These are phyloP conservation scores for Catagonus wagneri DNA, from an alignment of 2,113 vertebrate genomes.

Conservation along the genomic window DNA sequence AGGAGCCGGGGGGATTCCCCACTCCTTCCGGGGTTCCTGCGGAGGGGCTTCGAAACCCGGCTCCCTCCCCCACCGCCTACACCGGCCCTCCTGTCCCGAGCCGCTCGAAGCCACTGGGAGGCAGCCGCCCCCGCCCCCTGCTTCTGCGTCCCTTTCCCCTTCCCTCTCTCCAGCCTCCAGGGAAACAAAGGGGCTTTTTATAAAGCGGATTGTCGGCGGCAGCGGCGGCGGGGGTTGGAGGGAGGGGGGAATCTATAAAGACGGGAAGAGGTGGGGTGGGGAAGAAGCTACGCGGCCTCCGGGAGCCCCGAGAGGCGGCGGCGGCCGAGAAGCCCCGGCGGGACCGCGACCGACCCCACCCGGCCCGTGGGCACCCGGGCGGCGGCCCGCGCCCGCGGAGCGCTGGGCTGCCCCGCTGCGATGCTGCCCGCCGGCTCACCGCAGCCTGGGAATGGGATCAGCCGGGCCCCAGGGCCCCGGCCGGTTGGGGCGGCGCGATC, in stretches of 20 bases:
- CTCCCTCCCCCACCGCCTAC: conserved; percentile 66
- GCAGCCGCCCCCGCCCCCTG: conserved; percentile 72
- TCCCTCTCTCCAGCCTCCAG: conserved; percentile 77
- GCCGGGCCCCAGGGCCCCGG: rapidly evolving
- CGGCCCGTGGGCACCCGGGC: neutral
- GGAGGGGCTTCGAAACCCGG: neutral
- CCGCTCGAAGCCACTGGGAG: conserved; percentile 83
- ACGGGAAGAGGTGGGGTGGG: conserved; percentile 63
- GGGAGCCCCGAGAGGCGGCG: conserved; percentile 34
- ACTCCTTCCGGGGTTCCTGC: neutral
- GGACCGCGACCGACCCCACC: neutral
- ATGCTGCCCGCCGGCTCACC: conserved; percentile 55
- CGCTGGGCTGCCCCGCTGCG: neutral
- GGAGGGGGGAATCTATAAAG: conserved; percentile 63
- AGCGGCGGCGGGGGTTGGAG: conserved; percentile 4
- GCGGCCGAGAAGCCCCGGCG: conserved; percentile 23
- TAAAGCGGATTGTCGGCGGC: conserved; percentile 76
- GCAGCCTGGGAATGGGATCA: neutral
- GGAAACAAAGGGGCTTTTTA: conserved; percentile 84
- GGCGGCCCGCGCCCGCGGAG: neutral
- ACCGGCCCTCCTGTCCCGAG: conserved; percentile 74
- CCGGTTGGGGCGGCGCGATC: neutral
- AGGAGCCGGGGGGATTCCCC: neutral
- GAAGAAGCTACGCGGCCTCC: conserved; percentile 55
- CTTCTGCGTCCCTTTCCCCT: conserved; percentile 72